Conservation (phyloP, 2,113 vertebrate genomes). For the Psilopsiagon aurifrons region DNA sequence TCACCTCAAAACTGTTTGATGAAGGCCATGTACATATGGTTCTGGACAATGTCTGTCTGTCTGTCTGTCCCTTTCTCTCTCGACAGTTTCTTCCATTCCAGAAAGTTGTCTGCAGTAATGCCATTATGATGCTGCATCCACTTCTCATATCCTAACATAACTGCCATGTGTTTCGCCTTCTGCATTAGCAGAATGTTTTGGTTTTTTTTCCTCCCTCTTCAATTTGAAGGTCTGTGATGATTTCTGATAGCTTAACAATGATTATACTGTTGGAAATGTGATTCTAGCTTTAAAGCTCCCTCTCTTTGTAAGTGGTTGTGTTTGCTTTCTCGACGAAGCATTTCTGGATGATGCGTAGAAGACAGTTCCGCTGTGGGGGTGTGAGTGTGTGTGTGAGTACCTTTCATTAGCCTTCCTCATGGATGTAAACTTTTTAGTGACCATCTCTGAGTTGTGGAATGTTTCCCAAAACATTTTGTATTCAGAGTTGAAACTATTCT, state of each 20-base stretch:
- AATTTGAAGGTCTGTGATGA: constrained; percentile 44
- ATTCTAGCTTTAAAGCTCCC: constrained; percentile 66
- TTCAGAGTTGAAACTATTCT: not conserved
- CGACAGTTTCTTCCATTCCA: constrained; percentile 40
- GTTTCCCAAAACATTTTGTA: constrained; percentile 10
- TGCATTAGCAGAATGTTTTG: constrained; percentile 6
- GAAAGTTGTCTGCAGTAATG: constrained; percentile 23
- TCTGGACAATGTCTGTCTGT: constrained; percentile 22
- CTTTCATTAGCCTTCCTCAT: not conserved
- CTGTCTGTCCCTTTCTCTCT: constrained; percentile 37
- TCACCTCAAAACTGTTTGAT: not conserved
- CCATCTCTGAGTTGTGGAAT: not conserved
- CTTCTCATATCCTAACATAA: not conserved
- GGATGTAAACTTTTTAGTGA: not conserved
- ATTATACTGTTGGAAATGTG: constrained; percentile 55
- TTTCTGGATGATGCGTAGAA: constrained; percentile 56
- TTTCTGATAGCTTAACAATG: constrained; percentile 44
- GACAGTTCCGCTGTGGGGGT: constrained; percentile 8
- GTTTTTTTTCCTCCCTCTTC: constrained; percentile 17
- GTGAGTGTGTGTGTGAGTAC: not conserved
- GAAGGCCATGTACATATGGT: constrained; percentile 39
- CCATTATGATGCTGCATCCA: constrained; percentile 43
- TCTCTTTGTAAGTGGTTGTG: constrained; percentile 36
- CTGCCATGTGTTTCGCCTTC: constrained; percentile 61
- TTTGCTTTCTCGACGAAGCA: constrained; percentile 58